A percentile compares a stretch with the other conserved stretches of the same genome.
Evolutionary conservation across 2,888 invertebrate genomes (phyloP).

Genomic region (Prosapia bicincta): DNA sequence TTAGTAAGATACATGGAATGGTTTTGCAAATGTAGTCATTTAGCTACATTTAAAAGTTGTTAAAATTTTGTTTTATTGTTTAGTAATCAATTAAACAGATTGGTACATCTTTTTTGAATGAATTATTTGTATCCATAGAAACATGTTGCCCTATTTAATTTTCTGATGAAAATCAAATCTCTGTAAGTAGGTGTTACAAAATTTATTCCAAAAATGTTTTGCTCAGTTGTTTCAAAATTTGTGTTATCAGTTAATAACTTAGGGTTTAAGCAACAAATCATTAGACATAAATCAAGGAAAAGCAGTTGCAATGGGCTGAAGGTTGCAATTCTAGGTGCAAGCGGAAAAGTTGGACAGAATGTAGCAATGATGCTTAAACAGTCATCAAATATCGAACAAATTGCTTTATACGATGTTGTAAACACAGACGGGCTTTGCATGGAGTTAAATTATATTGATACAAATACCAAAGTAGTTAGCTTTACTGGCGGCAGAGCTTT

Average conservation of each 20-base stretch:
- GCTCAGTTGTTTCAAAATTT: background rate
- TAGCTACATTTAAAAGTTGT: no score
- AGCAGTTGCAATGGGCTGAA: conserved; percentile 42
- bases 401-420: conserved; percentile 56
- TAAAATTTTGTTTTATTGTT: no score
- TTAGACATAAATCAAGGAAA: background rate
- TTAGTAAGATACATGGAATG: no score
- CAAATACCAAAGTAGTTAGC: conserved; percentile 49
- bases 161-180: background rate
- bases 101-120: no score
- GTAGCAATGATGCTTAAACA: conserved; percentile 57
- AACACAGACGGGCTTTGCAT: conserved; percentile 50
- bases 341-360: conserved; percentile 54
- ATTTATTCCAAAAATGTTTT: background rate
- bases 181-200: background rate
- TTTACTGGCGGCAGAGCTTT: conserved; percentile 50
- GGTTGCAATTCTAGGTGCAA: conserved; percentile 55
- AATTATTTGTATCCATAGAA: background rate
- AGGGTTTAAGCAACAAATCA: background rate
- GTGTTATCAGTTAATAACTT: background rate
- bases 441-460: conserved; percentile 50
- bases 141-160: background rate
- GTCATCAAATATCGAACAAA: conserved; percentile 54
- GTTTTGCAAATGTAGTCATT: no score
- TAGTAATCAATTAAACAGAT: no score